Base-by-base conservation (phyloP, 2,113 vertebrate genomes). In the Stigmatopora nigra region DNA sequence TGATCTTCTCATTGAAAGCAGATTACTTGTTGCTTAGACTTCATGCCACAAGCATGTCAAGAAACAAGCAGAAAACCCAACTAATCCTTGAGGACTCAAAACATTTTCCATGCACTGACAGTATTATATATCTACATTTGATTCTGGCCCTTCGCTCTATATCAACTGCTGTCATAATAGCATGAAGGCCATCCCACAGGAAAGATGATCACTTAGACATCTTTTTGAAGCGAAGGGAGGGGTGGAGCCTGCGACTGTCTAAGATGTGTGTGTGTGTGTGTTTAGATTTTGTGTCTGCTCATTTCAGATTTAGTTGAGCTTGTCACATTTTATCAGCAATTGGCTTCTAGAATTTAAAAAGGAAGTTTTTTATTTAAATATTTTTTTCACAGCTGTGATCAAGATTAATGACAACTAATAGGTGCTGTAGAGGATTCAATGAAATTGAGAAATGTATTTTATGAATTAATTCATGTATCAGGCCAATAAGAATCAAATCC, bases 291-390 rank as follows among this genome's bases (percentile, higher is more conserved):
- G 19, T 46, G 44, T 19, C 65, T 31, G 48, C 67, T 82, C 80
- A 78, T 78, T 74, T 73, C 64, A 52, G 63, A 69, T 61, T 63
- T 76, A 69, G 55, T 67, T 81, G 80, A 70, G 68, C 56, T 71
- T 61, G 45, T 61, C 38, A 78, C 68, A 76, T 79, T 72, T 16
- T 61, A 78, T 74, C 48, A 73, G 64, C 45, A 72, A 65, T 35
- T 76, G 67, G 14, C 35, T 51, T 74, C 62, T 72, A 65, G 75
- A 74, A 63, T 53, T 61, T 71, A 77, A 78, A 81, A 71, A 65
- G 44, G 75, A 22, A 61, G 41, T 63, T 68, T 70, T 69, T 67
- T 22, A 56, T 64, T 41, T n/a, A 41, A 62, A 7, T 3, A 22
- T 20, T 12, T 41, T 35, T 9, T 59, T 41, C 56, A 59, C 52